These are phyloP conservation scores for Melinopterus prodromus DNA, from an alignment of 2,888 invertebrate species.

Conservation along the genomic window DNA sequence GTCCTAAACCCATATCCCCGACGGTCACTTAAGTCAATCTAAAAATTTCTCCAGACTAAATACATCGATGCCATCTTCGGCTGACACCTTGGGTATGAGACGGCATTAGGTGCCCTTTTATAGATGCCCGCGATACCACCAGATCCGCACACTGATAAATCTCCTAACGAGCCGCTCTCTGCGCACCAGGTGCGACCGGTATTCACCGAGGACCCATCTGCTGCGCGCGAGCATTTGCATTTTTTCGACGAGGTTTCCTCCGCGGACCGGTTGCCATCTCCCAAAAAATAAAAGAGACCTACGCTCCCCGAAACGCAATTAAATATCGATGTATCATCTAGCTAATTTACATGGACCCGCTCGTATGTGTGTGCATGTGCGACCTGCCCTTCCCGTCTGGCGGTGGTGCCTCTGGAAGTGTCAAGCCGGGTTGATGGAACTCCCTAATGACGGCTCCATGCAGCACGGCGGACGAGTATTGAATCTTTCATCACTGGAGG, in stretches of 20 bases:
- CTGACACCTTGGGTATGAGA: constrained; percentile 50
- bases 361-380: neutral
- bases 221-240: constrained; percentile 4
- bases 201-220: neutral
- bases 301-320: constrained; percentile 26
- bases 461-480: constrained; percentile 21
- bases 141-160: constrained; percentile 53
- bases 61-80: constrained; percentile 41
- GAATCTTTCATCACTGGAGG: constrained; percentile 46
- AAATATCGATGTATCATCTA: constrained; percentile 32
- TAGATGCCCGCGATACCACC: constrained; percentile 51
- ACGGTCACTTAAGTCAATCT: too few relatives aligned
- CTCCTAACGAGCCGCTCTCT: neutral
- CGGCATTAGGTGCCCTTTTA: constrained; percentile 51
- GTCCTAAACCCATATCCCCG: too few relatives aligned
- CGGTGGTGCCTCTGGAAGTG: neutral
- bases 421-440: neutral
- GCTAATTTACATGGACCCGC: constrained; percentile 31
- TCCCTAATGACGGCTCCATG: neutral
- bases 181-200: constrained; percentile 12
- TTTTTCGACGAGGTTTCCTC: neutral
- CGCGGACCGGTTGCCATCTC: neutral
- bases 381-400: neutral
- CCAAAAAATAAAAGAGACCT: neutral
- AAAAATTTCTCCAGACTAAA: neutral